Conservation (phyloP, 53 echinoderm and acorn worm species). For the Pentamera pediparva region DNA sequence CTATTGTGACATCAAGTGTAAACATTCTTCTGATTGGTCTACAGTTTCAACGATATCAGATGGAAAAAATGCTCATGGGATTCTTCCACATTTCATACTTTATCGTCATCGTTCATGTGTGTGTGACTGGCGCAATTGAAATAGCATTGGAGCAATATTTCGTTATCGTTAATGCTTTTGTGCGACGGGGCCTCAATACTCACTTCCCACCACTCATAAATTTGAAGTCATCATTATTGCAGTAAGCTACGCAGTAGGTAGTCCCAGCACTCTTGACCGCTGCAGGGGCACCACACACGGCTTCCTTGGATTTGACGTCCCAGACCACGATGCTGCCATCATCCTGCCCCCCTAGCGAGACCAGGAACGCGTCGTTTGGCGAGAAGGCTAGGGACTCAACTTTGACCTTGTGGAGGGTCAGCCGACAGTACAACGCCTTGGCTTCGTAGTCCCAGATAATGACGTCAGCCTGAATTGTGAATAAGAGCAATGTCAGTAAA, state of each 20-base stretch:
- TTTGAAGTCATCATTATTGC: constrained; percentile 62
- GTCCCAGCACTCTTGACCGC: constrained; percentile 90
- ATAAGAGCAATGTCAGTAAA: constrained; percentile 9
- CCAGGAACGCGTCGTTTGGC: constrained; percentile 67
- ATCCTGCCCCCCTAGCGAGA: constrained; percentile 79
- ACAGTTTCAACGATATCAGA: too few relatives aligned
- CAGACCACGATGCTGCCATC: constrained; percentile 87
- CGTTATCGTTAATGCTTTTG: background rate
- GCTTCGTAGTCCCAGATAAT: constrained; percentile 85
- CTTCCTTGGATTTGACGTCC: constrained; percentile 64
- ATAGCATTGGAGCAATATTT: background rate
- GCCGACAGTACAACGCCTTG: constrained; percentile 54
- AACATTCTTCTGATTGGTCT: too few relatives aligned
- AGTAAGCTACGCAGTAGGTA: constrained; percentile 80
- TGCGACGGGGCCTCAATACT: constrained; percentile 22
- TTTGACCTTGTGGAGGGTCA: constrained; percentile 93
- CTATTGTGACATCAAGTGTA: too few relatives aligned
- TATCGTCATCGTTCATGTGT: too few relatives aligned
- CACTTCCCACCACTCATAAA: constrained; percentile 98
- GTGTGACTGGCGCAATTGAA: too few relatives aligned
- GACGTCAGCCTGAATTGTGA: constrained; percentile 59
- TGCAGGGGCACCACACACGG: constrained; percentile 76
- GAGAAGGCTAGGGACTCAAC: constrained; percentile 95
- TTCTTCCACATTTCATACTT: too few relatives aligned
- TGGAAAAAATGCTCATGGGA: too few relatives aligned